Percentiles rank a stretch among this genome's conserved stretches.
These are phyloP conservation scores for Podocnemis expansa DNA, from an alignment of 2,113 vertebrate species.

Conservation along the genomic window DNA sequence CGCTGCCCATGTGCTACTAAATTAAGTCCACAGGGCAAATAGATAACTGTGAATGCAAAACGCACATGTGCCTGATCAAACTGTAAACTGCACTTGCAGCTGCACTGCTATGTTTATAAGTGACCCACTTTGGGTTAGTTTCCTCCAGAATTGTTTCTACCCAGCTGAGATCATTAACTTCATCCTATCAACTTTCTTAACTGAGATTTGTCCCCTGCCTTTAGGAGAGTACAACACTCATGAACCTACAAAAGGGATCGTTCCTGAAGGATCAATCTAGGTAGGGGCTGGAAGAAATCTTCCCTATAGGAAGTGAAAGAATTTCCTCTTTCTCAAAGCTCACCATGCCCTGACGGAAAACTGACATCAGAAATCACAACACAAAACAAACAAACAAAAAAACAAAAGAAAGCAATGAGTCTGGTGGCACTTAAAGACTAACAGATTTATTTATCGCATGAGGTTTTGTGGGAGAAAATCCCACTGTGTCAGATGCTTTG, in stretches of 20 bases:
- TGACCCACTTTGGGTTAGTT: not conserved
- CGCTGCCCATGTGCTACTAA: not conserved
- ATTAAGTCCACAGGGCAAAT: not conserved
- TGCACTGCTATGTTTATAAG: fast-evolving
- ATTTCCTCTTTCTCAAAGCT: not conserved
- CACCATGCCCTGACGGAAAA: not conserved
- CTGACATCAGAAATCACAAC: no score
- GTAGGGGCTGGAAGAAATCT: not conserved
- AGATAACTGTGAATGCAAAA: not conserved
- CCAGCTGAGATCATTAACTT: not conserved
- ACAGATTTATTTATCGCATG: no score
- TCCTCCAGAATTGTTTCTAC: not conserved
- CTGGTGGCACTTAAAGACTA: no score
- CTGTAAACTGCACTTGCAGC: not conserved
- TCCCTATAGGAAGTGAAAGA: not conserved
- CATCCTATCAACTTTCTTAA: not conserved
- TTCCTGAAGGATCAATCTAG: not conserved
- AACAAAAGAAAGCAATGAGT: no score
- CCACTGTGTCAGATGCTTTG: no score
- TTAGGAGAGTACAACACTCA: not conserved
- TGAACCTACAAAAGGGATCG: not conserved
- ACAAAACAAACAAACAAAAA: no score
- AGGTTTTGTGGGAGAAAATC: no score
- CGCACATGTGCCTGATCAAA: not conserved
- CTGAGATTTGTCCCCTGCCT: not conserved